phyloP scores from a whole-genome alignment of 2,888 invertebrate genomes.

The Dermolepida albohirtum region DNA sequence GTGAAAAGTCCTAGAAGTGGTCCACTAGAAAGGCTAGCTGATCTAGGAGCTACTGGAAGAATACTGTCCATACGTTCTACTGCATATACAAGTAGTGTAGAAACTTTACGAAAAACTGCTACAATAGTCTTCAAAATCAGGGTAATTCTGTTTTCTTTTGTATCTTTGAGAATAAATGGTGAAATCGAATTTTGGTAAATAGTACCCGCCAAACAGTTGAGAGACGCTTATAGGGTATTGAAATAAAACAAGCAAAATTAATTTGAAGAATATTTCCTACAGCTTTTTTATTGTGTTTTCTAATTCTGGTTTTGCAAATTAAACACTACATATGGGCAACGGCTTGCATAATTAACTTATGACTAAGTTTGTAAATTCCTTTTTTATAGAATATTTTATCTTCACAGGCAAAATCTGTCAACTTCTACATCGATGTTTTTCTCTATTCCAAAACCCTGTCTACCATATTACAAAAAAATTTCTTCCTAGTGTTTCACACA shows the following conservation, averaged over 20 bases:
- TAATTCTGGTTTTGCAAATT: too few species aligned
- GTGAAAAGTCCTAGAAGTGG: constrained; percentile 75
- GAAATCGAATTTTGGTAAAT: constrained; percentile 74
- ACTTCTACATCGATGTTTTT: too few species aligned
- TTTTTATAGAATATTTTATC: too few species aligned
- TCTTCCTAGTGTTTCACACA: too few species aligned
- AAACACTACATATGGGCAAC: too few species aligned
- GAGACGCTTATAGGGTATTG: constrained; percentile 72
- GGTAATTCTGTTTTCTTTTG: constrained; percentile 68
- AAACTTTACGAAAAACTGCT: constrained; percentile 71
- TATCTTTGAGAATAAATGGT: constrained; percentile 66
- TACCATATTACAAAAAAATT: too few species aligned
- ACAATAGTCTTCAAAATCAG: constrained; percentile 70
- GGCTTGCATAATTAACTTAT: too few species aligned
- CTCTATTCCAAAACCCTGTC: too few species aligned
- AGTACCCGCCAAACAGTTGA: constrained; percentile 74
- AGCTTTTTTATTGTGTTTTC: too few species aligned
- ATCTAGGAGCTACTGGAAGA: constrained; percentile 73
- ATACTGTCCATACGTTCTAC: constrained; percentile 75
- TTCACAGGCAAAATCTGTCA: too few species aligned
- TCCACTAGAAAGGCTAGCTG: constrained; percentile 74
- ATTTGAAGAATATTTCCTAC: too few species aligned
- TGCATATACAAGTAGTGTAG: constrained; percentile 77
- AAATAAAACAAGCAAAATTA: constrained; percentile 49
- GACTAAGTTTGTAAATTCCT: too few species aligned